Evolutionary conservation across 2,797 vertebrate genomes (phyloP).

Genomic region (Lithobates sylvaticus): DNA sequence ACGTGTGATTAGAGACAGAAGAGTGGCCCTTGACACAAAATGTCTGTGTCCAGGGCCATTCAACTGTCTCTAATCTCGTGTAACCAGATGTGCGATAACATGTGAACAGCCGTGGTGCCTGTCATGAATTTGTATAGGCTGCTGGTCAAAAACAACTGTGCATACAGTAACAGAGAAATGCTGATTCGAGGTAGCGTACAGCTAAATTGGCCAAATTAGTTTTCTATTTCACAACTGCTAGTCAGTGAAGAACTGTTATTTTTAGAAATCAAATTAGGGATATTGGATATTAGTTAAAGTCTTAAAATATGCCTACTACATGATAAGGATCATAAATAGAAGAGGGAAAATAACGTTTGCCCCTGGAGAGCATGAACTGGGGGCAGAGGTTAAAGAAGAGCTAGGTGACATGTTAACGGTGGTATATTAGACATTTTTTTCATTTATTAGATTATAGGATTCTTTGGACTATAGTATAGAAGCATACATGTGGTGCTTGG

Average conservation of each 20-base stretch:
- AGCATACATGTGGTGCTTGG: not conserved
- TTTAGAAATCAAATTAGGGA: not conserved
- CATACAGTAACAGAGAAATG: too few species aligned
- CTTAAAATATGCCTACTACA: not conserved
- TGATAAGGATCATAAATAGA: not conserved
- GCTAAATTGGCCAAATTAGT: too few species aligned
- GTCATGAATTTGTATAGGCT: too few species aligned
- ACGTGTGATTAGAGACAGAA: too few species aligned
- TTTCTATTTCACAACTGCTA: not conserved
- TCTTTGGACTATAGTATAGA: not conserved
- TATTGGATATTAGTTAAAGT: not conserved
- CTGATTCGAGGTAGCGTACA: too few species aligned
- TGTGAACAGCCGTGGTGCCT: too few species aligned
- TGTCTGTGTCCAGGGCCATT: too few species aligned
- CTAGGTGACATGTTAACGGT: not conserved
- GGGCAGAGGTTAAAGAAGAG: slow-evolving; percentile 27
- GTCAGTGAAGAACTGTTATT: not conserved
- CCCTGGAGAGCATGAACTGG: not conserved
- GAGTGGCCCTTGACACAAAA: too few species aligned
- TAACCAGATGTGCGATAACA: too few species aligned
- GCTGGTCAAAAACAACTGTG: too few species aligned
- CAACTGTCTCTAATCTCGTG: too few species aligned
- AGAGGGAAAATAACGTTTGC: not conserved
- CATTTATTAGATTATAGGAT: slow-evolving; percentile 11
- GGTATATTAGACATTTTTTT: not conserved